A percentile compares a stretch with the other conserved stretches of the same genome.
Evolutionary conservation across 1,140 invertebrate genomes (phyloP).

Genomic region (Macrobrachium nipponense): DNA sequence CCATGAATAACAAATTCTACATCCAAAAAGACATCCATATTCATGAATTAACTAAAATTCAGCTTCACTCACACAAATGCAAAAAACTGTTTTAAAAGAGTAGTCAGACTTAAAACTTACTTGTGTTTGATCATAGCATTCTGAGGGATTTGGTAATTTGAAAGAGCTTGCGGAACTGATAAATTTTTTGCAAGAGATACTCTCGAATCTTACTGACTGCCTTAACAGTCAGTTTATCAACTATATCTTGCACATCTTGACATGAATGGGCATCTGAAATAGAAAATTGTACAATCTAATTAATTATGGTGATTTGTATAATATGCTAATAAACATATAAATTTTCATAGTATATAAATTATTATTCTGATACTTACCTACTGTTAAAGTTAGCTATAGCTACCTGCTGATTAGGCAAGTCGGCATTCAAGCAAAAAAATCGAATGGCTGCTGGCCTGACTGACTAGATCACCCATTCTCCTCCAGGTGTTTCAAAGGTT

Average conservation of each 20-base stretch:
- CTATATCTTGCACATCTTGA: constrained; percentile 93
- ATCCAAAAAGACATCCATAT: too few relatives aligned
- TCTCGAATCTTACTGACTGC: constrained; percentile 94
- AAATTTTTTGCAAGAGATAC: constrained; percentile 95
- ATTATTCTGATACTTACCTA: too few relatives aligned
- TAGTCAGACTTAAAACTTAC: constrained; percentile 66
- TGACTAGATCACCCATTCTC: too few relatives aligned
- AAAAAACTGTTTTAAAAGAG: background rate
- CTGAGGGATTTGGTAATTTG: constrained; percentile 98
- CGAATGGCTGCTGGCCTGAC: too few relatives aligned
- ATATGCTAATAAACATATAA: too few relatives aligned
- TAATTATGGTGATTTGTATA: background rate
- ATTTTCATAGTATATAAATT: too few relatives aligned
- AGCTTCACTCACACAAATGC: background rate
- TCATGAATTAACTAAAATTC: too few relatives aligned
- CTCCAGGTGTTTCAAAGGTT: too few relatives aligned
- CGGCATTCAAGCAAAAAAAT: too few relatives aligned
- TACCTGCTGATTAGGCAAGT: too few relatives aligned
- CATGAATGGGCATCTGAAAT: constrained; percentile 86
- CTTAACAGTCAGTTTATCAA: constrained; percentile 96
- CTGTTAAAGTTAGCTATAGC: too few relatives aligned
- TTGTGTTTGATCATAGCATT: constrained; percentile 98
- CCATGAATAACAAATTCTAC: too few relatives aligned
- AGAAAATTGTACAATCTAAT: background rate
- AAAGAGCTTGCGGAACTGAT: constrained; percentile 97